Conservation (phyloP, 1,140 invertebrate genomes). For the Palaemon carinicauda region DNA sequence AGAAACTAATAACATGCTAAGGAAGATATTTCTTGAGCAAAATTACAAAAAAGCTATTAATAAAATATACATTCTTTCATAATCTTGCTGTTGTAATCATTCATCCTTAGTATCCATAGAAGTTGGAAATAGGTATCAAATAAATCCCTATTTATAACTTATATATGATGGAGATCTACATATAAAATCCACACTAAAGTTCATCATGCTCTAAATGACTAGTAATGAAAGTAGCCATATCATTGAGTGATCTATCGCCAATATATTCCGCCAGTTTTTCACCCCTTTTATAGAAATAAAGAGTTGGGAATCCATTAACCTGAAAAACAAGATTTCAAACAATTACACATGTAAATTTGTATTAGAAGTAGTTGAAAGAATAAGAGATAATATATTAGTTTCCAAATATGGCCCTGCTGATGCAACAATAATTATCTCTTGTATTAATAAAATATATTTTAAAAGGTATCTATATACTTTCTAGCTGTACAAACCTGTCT, state of each 20-base stretch:
- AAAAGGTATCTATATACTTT: too few relatives aligned
- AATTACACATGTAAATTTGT: not conserved
- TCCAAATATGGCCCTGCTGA: not conserved
- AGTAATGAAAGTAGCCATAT: conserved; percentile 73
- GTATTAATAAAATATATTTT: too few relatives aligned
- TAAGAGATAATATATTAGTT: not conserved
- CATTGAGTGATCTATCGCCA: conserved; percentile 74
- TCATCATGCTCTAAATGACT: conserved; percentile 46
- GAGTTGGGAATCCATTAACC: conserved; percentile 76
- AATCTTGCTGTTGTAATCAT: too few relatives aligned
- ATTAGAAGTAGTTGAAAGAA: not conserved
- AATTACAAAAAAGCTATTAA: too few relatives aligned
- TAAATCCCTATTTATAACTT: too few relatives aligned
- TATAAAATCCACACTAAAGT: conserved; percentile 22
- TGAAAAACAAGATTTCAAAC: conserved; percentile 61
- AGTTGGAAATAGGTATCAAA: too few relatives aligned
- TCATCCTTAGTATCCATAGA: too few relatives aligned
- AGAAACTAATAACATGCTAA: too few relatives aligned
- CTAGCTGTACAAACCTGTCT: too few relatives aligned
- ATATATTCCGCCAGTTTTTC: conserved; percentile 76
- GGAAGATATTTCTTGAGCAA: too few relatives aligned
- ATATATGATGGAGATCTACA: not conserved
- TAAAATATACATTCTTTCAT: too few relatives aligned
- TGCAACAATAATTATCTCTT: not conserved
- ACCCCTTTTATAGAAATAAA: conserved; percentile 75